Evolutionary conservation across 2,888 invertebrate genomes (phyloP), one percentile per base, ranked within the genome.

Genomic region (Callyntrura sp.): DNA sequence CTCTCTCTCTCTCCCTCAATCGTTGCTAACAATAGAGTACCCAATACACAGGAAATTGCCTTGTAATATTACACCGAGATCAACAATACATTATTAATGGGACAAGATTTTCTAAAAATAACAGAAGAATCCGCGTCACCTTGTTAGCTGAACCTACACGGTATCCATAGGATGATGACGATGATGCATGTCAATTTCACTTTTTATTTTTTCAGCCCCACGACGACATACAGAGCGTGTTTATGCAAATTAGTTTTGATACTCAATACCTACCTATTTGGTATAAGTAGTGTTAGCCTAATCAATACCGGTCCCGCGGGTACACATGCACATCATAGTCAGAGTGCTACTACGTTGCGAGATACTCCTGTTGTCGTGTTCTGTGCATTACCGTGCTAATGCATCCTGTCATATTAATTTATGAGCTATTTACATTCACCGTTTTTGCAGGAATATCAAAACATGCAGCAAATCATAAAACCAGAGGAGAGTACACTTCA

Each of bases 201-300:
- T 45, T 4, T n/a, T 57, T 57, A 23, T 60, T 8, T 23, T n/a
- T 9, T 8, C 60, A 20, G 25, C 25, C 23, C 1, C 60, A 23
- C 35, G 17, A 55, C 25, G 57, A 51, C 35, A 28, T 2, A 73
- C 35, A 28, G 35, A 73, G 60, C 60, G 51, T 70, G 62, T 84
- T 84, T 86, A 86, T 78, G 78, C 62, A 86, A 86, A 62, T 86
- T 57, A 85, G 25, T 28, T 28, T 23, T 51, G 76, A 76, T 51
- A 76, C 12, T 35, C n/a, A 23, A 20, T 25, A 25, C 20, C 20
- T 51, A 76, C 11, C 20, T 35, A 35, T 55, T n/a, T 55, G 45
- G n/a, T n/a, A 70, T 45, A 70, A 12, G 70, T 20, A 43, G 70
- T 20, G 70, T 70, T 70, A 3, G 11, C 23, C 20, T 62, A 62